Evolutionary conservation across 2,797 vertebrate species (phyloP), one percentile per base, ranked within the genome.

Genomic region (Scomberomorus guttatus): DNA sequence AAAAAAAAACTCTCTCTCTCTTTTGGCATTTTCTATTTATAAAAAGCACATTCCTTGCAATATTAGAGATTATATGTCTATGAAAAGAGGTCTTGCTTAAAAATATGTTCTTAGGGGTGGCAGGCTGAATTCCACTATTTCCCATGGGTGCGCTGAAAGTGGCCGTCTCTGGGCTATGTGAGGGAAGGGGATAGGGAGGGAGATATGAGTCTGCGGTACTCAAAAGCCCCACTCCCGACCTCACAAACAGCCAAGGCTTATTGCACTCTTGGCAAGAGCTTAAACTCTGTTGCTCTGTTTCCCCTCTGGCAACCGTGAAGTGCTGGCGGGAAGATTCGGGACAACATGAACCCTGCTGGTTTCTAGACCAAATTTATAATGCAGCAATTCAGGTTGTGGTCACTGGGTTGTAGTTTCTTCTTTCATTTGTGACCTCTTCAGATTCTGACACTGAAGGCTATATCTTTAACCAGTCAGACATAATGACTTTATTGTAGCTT

Each of bases 71-170:
- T 90, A 87, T 85, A 87, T 83, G 80, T 87, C 91, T 90, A 94
- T 88, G 90, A 93, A 94, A 94, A 94, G 89, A 85, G 66, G 75
- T 85, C 84, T 87, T 87, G 92, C 86, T 86, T 82, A 92, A 94
- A 95, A 96, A 93, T 92, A 93, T 93, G 89, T 91, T 93, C 76
- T 86, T 81, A 48, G 42, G 86, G 90, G 89, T 92, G 91, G 92
- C 83, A 82, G 88, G 76, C 94, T 73, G 84, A 90, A 95, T 97
- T 97, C 94, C 87, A n/a, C 86, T 87, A 95, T 95, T 94, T 91
- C 96, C 94, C 95, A 79, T 84, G 95, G 91, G 95, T 89, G 72
- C 81, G 94, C 89, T 97, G 94, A 96, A 95, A 93, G 93, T 94
- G 95, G 94, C 93, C 91, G 91, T 96, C 94, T 94, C 81, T 91